A percentile compares a stretch with the other conserved stretches of the same genome.
These are phyloP conservation scores for Chionomys nivalis DNA, from an alignment of 2,113 vertebrate genomes.

Conservation along the genomic window DNA sequence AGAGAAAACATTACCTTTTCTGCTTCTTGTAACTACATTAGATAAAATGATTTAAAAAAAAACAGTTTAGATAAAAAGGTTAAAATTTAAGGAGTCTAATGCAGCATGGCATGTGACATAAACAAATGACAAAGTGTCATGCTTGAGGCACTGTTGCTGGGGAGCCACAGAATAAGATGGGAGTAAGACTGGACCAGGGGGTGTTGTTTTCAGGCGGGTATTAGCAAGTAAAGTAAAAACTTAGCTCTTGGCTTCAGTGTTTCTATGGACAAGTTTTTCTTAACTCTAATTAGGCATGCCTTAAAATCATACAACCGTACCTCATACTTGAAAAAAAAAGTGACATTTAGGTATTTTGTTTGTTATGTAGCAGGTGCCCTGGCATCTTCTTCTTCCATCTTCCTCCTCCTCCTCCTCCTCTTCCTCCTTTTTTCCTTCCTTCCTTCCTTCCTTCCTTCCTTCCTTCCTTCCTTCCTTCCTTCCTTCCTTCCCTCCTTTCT, in stretches of 20 bases:
- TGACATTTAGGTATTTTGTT: neutral
- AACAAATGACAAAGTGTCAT: constrained; percentile 34
- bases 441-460: too few relatives aligned
- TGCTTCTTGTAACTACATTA: constrained; percentile 9
- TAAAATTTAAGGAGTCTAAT: constrained; percentile 14
- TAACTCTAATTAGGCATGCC: neutral
- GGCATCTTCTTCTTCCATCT: neutral
- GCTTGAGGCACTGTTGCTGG: neutral
- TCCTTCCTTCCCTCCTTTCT: too few relatives aligned
- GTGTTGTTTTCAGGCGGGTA: neutral
- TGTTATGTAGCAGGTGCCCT: neutral
- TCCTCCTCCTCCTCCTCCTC: neutral
- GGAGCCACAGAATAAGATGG: constrained; percentile 23
- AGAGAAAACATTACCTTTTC: neutral
- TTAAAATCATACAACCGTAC: neutral
- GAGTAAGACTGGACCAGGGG: neutral
- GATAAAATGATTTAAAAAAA: constrained; percentile 16
- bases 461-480: too few relatives aligned
- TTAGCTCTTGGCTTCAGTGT: neutral
- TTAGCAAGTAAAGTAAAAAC: neutral
- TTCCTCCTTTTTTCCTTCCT: too few relatives aligned
- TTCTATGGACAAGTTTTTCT: constrained; percentile 33
- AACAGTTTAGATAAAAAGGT: neutral
- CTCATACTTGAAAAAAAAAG: constrained; percentile 4
- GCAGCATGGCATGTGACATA: neutral